These are phyloP conservation scores for Sciurus vulgaris DNA, from an alignment of 2,797 vertebrate genomes.

Conservation along the genomic window DNA sequence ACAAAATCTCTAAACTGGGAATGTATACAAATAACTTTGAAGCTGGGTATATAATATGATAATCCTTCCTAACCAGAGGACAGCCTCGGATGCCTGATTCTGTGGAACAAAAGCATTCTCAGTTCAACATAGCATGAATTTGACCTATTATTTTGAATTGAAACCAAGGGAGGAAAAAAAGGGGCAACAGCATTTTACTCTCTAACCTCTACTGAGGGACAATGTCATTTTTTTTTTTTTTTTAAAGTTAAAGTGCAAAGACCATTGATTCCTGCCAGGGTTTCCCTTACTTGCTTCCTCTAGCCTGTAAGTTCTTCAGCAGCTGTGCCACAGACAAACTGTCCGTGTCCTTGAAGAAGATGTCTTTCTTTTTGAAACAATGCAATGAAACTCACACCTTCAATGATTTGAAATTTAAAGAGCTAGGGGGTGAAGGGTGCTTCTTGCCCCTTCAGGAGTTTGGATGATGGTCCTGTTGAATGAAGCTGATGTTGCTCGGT, in stretches of 20 bases:
- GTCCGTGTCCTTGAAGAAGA: neutral
- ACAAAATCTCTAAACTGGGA: neutral
- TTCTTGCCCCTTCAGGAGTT: neutral
- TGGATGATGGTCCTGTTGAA: neutral
- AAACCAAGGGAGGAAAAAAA: neutral
- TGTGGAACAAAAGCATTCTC: neutral
- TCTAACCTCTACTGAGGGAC: neutral
- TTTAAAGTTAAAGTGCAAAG: neutral
- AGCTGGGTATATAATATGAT: neutral
- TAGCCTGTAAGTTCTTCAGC: neutral
- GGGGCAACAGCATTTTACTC: neutral
- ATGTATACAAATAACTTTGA: neutral
- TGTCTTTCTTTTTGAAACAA: constrained; percentile 10
- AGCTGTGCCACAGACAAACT: neutral
- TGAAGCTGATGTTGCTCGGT: neutral
- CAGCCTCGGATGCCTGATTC: neutral
- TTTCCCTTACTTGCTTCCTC: neutral
- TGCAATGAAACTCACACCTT: neutral
- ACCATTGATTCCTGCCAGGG: neutral
- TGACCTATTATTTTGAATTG: neutral
- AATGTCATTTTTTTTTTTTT: neutral
- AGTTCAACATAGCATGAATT: neutral
- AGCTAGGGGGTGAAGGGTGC: neutral
- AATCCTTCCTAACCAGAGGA: neutral
- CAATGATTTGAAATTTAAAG: neutral